Evolutionary conservation across 2,888 invertebrate genomes (phyloP).

Genomic region (Mactromeris polynyma): DNA sequence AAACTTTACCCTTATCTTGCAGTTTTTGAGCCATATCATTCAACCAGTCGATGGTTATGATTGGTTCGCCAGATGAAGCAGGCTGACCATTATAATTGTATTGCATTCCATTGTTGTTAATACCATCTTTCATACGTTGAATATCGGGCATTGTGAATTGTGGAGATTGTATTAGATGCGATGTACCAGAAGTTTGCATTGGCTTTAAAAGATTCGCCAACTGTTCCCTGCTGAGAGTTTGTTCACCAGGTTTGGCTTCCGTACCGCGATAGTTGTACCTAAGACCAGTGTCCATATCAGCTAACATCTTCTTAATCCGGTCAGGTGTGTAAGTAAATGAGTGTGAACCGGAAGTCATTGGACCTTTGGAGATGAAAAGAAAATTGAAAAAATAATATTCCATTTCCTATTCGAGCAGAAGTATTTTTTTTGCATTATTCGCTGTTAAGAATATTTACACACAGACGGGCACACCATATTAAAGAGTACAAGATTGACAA

Average conservation of each 20-base stretch:
- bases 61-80: background rate
- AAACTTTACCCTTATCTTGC: no score
- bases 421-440: no score
- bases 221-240: background rate
- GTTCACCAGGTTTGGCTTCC: background rate
- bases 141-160: background rate
- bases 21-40: background rate
- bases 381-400: no score
- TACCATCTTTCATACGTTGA: background rate
- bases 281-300: background rate
- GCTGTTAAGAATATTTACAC: no score
- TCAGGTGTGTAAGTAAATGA: background rate
- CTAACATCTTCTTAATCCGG: slow-evolving; percentile 22
- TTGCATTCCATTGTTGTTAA: background rate
- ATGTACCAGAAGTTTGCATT: background rate
- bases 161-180: background rate
- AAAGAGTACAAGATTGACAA: no score
- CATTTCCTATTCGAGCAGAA: no score
- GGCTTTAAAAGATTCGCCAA: background rate
- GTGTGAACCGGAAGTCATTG: background rate
- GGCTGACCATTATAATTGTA: background rate
- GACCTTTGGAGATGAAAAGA: no score
- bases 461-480: no score
- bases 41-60: background rate
- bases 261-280: slow-evolving; percentile 11